A percentile compares a stretch with the other conserved stretches of the same genome.
Conservation (phyloP, 2,888 invertebrate genomes). For the Liopterus haemorrhoidalis region DNA sequence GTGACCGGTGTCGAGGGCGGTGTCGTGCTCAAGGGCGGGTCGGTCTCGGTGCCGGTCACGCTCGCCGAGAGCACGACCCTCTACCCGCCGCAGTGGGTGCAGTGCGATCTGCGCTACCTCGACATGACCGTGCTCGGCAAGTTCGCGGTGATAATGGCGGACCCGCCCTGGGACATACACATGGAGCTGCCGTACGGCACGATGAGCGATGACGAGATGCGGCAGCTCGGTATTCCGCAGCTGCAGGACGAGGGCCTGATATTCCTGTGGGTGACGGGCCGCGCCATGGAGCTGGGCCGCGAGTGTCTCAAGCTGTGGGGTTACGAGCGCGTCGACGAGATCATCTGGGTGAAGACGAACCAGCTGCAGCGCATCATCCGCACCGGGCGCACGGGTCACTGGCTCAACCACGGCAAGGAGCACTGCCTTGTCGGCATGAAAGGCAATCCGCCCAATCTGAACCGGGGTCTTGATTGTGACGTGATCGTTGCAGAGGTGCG, state of each 20-base stretch:
- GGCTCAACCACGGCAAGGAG: slow-evolving; percentile 98
- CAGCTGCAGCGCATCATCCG: slow-evolving; percentile 94
- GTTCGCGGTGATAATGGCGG: slow-evolving; percentile 98
- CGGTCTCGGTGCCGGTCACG: slow-evolving; percentile 39
- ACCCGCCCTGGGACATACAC: slow-evolving; percentile 99
- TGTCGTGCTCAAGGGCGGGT: slow-evolving; percentile 37
- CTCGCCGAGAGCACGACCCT: slow-evolving; percentile 54
- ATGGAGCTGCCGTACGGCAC: slow-evolving; percentile 99
- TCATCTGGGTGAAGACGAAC: slow-evolving; percentile 99
- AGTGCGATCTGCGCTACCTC: slow-evolving; percentile 87
- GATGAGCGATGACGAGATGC: slow-evolving; percentile 98
- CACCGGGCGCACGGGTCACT: slow-evolving; percentile 95
- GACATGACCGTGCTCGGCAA: slow-evolving; percentile 92
- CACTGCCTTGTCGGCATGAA: slow-evolving; percentile 97
- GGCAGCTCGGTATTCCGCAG: slow-evolving; percentile 87
- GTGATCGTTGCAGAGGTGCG: slow-evolving; percentile 97
- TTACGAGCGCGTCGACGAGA: slow-evolving; percentile 91
- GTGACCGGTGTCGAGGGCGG: slow-evolving; percentile 33
- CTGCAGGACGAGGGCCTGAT: slow-evolving; percentile 93
- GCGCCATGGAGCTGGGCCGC: slow-evolving; percentile 92
- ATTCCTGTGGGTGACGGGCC: slow-evolving; percentile 96
- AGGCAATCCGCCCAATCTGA: slow-evolving; percentile 84
- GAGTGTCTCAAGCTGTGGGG: slow-evolving; percentile 97
- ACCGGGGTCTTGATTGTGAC: slow-evolving; percentile 92
- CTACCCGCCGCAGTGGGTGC: slow-evolving; percentile 93